A percentile compares a stretch with the other conserved stretches of the same genome.
phyloP scores from a whole-genome alignment of 2,113 vertebrate genomes.

The Cyanocitta stelleri region DNA sequence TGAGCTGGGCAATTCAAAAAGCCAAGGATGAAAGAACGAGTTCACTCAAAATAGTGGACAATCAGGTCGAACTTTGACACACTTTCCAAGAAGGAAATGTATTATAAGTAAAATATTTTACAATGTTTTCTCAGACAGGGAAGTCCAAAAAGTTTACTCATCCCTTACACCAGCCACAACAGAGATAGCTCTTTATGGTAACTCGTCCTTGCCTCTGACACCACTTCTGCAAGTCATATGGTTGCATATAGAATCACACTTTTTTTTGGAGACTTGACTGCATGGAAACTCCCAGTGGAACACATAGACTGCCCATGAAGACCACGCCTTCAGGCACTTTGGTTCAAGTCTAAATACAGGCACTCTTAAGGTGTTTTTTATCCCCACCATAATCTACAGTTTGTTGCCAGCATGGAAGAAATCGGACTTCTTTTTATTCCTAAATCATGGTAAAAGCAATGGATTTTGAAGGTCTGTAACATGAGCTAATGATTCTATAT shows the following conservation, averaged over 20 bases:
- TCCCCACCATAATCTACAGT: not conserved
- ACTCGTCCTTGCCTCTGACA: not conserved
- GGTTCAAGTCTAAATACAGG: not conserved
- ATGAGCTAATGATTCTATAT: not conserved
- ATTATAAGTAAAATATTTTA: not conserved
- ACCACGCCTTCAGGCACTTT: not conserved
- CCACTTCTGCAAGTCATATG: not conserved
- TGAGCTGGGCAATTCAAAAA: not conserved
- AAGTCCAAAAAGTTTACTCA: not conserved
- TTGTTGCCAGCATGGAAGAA: not conserved
- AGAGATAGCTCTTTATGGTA: not conserved
- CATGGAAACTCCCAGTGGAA: not conserved
- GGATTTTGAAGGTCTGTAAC: not conserved
- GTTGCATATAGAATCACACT: not conserved
- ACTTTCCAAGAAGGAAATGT: not conserved
- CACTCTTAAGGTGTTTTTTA: not conserved
- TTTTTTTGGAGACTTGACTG: not conserved
- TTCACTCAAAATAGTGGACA: not conserved
- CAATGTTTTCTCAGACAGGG: not conserved
- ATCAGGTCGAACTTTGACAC: not conserved
- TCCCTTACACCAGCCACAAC: not conserved
- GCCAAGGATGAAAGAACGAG: not conserved
- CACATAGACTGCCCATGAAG: not conserved
- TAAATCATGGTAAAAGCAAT: not conserved
- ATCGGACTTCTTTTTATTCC: not conserved